Percentiles rank a stretch among this genome's conserved stretches.
phyloP scores from a whole-genome alignment of 2,888 invertebrate genomes.

The Crocallis elinguaria region DNA sequence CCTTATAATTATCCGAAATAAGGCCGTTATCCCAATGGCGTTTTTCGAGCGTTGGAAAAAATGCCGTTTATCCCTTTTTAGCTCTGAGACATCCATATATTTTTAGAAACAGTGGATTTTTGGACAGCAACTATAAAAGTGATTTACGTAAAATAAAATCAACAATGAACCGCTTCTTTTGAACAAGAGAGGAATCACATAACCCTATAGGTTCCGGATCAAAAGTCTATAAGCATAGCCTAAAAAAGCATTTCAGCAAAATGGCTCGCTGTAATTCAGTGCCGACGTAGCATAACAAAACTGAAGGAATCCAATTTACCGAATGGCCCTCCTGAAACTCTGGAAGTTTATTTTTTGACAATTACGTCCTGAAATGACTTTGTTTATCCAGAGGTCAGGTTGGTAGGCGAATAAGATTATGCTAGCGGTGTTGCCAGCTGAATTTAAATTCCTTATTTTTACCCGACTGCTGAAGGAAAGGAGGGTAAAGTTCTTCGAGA shows the following conservation, averaged over 20 bases:
- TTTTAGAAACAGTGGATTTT: too few relatives aligned
- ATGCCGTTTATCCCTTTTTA: too few relatives aligned
- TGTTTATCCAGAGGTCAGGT: slow-evolving; percentile 27
- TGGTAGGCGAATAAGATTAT: slow-evolving; percentile 12
- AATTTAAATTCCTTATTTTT: background rate
- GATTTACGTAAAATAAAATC: too few relatives aligned
- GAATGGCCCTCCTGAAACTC: slow-evolving; percentile 26
- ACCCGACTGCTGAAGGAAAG: too few relatives aligned
- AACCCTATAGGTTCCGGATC: background rate
- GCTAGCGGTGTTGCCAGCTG: background rate
- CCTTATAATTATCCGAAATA: too few relatives aligned
- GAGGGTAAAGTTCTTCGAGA: too few relatives aligned
- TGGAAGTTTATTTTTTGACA: slow-evolving; percentile 31
- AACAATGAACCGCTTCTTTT: too few relatives aligned
- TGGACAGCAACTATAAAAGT: too few relatives aligned
- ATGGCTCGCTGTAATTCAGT: slow-evolving; percentile 1
- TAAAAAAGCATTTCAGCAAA: slow-evolving; percentile 1
- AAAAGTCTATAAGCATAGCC: background rate
- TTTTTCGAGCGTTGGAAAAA: too few relatives aligned
- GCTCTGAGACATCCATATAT: too few relatives aligned
- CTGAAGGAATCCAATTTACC: slow-evolving; percentile 30
- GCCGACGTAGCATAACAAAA: slow-evolving; percentile 21
- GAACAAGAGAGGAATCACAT: background rate
- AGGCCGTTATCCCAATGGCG: too few relatives aligned
- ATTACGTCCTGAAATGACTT: slow-evolving; percentile 31